phyloP scores from a whole-genome alignment of 2,888 invertebrate genomes.

The Trisateles emortualis region DNA sequence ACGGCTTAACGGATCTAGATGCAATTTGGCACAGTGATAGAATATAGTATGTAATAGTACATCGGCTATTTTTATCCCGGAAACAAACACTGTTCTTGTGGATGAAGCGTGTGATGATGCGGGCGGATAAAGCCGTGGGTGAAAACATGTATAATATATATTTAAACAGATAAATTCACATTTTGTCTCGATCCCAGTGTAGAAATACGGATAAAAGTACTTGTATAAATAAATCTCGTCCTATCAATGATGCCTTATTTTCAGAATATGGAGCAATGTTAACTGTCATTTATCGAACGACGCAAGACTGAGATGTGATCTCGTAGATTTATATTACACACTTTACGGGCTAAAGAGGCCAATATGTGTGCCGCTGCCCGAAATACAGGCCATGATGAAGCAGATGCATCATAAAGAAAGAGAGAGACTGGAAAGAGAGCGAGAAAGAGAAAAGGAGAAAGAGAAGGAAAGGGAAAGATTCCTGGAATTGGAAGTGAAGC shows the following conservation, averaged over 20 bases:
- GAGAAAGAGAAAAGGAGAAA: conserved; percentile 58
- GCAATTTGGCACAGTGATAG: too few species aligned
- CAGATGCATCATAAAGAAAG: conserved; percentile 85
- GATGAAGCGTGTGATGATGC: too few species aligned
- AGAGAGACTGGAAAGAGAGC: conserved; percentile 74
- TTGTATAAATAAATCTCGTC: too few species aligned
- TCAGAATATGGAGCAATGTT: conserved; percentile 78
- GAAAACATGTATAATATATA: too few species aligned
- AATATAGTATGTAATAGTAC: too few species aligned
- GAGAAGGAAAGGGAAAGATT: conserved; percentile 59
- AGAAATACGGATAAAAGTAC: too few species aligned
- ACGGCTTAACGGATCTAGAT: too few species aligned
- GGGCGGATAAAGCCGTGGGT: too few species aligned
- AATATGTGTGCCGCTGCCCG: conserved; percentile 91
- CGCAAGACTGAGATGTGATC: conserved; percentile 94
- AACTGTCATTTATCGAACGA: conserved; percentile 94
- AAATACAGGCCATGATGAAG: conserved; percentile 90
- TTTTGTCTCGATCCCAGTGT: too few species aligned
- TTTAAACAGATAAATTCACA: too few species aligned
- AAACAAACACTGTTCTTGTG: too few species aligned
- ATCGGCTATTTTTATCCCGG: too few species aligned
- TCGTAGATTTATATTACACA: conserved; percentile 96
- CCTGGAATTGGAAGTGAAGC: conserved; percentile 63
- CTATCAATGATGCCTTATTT: conserved; percentile 7
- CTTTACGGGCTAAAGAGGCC: conserved; percentile 95